A percentile compares a stretch with the other conserved stretches of the same genome.
Conservation (phyloP, 2,797 vertebrate genomes). For the Channa striata region DNA sequence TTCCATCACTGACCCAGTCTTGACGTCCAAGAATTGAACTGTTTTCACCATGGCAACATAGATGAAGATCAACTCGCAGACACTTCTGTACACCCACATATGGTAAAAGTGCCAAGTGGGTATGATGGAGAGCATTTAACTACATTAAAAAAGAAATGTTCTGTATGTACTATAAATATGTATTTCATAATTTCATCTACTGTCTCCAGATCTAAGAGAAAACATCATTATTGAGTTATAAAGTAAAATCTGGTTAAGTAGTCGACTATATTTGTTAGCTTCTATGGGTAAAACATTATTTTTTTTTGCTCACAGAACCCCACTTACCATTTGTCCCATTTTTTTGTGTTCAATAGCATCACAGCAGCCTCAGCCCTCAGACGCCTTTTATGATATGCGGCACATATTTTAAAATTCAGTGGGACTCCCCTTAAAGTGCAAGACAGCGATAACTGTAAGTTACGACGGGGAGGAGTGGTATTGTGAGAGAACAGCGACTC, state of each 20-base stretch:
- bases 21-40: conserved; percentile 40
- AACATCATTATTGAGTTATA: neutral
- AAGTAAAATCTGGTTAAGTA: neutral
- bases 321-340: conserved; percentile 10
- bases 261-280: neutral
- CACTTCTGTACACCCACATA: conserved; percentile 31
- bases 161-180: neutral
- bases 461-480: conserved; percentile 23
- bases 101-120: conserved; percentile 41
- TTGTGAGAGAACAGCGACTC: conserved; percentile 40
- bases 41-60: conserved; percentile 59
- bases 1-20: conserved; percentile 38
- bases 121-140: conserved; percentile 10
- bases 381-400: conserved; percentile 9
- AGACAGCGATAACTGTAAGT: conserved; percentile 28
- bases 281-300: too few relatives aligned
- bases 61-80: conserved; percentile 30
- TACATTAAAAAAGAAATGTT: neutral
- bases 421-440: conserved; percentile 24
- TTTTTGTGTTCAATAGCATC: conserved; percentile 10
- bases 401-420: conserved; percentile 25
- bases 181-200: neutral
- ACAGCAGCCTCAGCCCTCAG: neutral
- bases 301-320: conserved; percentile 3
- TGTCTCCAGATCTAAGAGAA: neutral